These are phyloP conservation scores for Scolopax rusticola DNA, from an alignment of 2,797 vertebrate species.

Conservation along the genomic window DNA sequence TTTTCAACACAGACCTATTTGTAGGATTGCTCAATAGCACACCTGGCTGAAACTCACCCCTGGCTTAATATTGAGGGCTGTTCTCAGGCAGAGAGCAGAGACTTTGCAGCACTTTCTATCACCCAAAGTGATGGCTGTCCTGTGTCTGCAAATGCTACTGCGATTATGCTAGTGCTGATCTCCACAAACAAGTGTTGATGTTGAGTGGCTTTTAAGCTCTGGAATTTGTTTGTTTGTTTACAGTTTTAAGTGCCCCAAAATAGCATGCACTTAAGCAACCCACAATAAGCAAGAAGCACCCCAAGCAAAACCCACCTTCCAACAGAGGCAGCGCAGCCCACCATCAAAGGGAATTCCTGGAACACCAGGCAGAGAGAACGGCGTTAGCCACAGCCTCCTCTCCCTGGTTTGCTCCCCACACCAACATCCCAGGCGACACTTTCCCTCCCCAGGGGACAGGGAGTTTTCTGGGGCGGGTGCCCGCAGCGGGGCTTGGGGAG, in stretches of 20 bases:
- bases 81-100: not conserved
- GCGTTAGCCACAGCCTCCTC: not conserved
- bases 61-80: not conserved
- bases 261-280: rapidly evolving
- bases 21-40: not conserved
- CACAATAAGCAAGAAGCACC: not conserved
- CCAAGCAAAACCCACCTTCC: constrained; percentile 89
- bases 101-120: not conserved
- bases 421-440: not conserved
- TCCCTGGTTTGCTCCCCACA: not conserved
- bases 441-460: not conserved
- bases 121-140: rapidly evolving
- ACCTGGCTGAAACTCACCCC: not conserved
- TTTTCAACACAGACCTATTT: not conserved
- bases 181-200: not conserved
- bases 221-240: not conserved
- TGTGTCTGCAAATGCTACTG: not conserved
- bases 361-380: constrained; percentile 55
- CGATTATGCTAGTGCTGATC: not conserved
- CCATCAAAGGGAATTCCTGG: constrained; percentile 96
- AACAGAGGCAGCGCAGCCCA: constrained; percentile 94
- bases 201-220: not conserved
- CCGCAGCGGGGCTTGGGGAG: rapidly evolving
- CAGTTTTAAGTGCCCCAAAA: not conserved
- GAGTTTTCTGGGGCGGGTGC: not conserved